Evolutionary conservation across 1,140 invertebrate species (phyloP).

Genomic region (Drosophila athabasca): DNA sequence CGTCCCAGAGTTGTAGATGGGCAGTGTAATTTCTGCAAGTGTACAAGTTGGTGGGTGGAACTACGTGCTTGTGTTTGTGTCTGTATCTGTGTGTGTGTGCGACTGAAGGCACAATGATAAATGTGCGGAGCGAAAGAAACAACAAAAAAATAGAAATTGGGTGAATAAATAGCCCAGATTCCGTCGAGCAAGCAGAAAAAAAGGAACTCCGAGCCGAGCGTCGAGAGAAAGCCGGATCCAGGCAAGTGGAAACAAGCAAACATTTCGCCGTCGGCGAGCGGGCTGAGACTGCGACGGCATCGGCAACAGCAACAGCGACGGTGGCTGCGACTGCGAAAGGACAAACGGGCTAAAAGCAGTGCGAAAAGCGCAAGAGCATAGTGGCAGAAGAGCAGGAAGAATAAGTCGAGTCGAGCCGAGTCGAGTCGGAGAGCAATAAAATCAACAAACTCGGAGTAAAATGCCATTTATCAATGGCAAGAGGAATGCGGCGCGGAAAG

Average conservation of each 20-base stretch:
- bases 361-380: conserved; percentile 45
- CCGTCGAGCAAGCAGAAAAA: conserved; percentile 71
- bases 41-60: conserved; percentile 66
- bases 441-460: conserved; percentile 67
- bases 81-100: conserved; percentile 32
- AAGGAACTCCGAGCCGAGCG: conserved; percentile 30
- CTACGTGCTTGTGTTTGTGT: conserved; percentile 23
- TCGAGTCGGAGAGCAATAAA: conserved; percentile 41
- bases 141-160: conserved; percentile 76
- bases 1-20: conserved; percentile 15
- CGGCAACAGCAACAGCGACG: conserved; percentile 40
- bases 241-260: conserved; percentile 76
- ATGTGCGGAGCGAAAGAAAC: conserved; percentile 59
- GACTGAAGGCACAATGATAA: conserved; percentile 82
- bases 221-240: conserved; percentile 57
- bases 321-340: conserved; percentile 62
- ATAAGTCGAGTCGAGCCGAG: conserved; percentile 1
- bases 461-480: conserved; percentile 75
- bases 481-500: conserved; percentile 73
- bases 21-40: conserved; percentile 64
- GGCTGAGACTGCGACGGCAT: conserved; percentile 13
- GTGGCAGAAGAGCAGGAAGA: conserved; percentile 6
- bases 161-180: conserved; percentile 83
- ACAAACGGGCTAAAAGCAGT: conserved; percentile 57
- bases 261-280: conserved; percentile 52